These are phyloP conservation scores for Mirounga angustirostris DNA, from an alignment of 2,113 vertebrate species.

Conservation along the genomic window DNA sequence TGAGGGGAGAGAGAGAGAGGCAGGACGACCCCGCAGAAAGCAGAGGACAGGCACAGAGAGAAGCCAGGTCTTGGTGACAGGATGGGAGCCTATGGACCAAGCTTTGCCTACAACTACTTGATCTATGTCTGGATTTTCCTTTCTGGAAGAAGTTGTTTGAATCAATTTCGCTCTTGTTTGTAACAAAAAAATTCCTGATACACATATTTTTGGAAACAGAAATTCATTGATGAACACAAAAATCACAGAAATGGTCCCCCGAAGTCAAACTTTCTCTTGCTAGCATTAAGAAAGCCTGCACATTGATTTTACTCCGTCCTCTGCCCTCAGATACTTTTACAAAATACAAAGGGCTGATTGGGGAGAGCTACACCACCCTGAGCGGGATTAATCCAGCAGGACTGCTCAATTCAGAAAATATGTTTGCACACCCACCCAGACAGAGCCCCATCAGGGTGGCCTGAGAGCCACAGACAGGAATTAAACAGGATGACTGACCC, in stretches of 20 bases:
- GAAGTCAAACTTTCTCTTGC: neutral
- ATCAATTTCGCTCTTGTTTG: neutral
- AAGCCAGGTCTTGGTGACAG: neutral
- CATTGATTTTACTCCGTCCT: neutral
- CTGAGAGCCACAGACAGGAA: neutral
- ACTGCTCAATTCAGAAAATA: neutral
- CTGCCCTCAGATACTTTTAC: neutral
- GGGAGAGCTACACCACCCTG: neutral
- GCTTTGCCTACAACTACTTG: neutral
- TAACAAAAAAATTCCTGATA: neutral
- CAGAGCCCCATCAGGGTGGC: neutral
- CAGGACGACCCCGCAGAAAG: neutral
- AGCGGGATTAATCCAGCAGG: neutral
- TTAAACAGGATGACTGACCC: neutral
- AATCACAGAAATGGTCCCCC: neutral
- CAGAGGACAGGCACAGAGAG: neutral
- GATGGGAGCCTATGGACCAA: neutral
- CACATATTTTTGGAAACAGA: neutral
- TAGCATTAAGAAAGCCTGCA: neutral
- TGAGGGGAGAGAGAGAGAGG: neutral
- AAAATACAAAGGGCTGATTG: neutral
- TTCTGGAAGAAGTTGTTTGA: neutral
- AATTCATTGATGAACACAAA: neutral
- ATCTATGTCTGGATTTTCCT: neutral
- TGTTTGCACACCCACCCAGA: neutral